Evolutionary conservation across 2,113 vertebrate genomes (phyloP).

Genomic region (Polyodon spathula): DNA sequence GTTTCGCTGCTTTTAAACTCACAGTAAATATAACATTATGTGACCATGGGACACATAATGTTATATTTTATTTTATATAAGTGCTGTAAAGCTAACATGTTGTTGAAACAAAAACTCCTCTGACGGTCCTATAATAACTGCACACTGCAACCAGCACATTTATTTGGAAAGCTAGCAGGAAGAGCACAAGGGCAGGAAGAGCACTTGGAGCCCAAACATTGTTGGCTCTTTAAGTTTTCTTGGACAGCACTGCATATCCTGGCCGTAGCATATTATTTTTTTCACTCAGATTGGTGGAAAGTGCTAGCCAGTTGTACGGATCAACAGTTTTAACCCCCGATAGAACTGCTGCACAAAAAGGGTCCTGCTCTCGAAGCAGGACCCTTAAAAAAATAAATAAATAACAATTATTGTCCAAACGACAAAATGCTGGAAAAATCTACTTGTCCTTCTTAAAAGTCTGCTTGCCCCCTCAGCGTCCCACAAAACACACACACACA

Average conservation of each 20-base stretch:
- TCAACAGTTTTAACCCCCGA: background rate
- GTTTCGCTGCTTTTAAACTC: slow-evolving; percentile 78
- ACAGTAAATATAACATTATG: slow-evolving; percentile 37
- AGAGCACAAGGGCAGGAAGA: slow-evolving; percentile 52
- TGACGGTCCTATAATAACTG: slow-evolving; percentile 77
- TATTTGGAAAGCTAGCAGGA: slow-evolving; percentile 60
- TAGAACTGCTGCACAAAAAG: no score
- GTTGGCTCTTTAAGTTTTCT: slow-evolving; percentile 23
- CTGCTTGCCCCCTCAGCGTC: no score
- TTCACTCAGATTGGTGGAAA: background rate
- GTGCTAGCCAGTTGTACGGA: background rate
- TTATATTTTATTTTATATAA: slow-evolving; percentile 61
- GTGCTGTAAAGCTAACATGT: slow-evolving; percentile 77
- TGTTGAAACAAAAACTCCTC: slow-evolving; percentile 81
- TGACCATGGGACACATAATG: slow-evolving; percentile 69
- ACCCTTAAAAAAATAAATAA: no score
- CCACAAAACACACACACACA: no score
- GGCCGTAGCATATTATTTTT: background rate
- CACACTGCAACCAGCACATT: slow-evolving; percentile 71
- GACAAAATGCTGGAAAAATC: no score
- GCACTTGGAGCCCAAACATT: slow-evolving; percentile 43
- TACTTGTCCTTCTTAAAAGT: no score
- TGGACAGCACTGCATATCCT: background rate
- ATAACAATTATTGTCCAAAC: no score
- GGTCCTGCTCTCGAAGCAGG: no score